Conservation (phyloP, 2,888 invertebrate species). For the Leistus spinibarbis region DNA sequence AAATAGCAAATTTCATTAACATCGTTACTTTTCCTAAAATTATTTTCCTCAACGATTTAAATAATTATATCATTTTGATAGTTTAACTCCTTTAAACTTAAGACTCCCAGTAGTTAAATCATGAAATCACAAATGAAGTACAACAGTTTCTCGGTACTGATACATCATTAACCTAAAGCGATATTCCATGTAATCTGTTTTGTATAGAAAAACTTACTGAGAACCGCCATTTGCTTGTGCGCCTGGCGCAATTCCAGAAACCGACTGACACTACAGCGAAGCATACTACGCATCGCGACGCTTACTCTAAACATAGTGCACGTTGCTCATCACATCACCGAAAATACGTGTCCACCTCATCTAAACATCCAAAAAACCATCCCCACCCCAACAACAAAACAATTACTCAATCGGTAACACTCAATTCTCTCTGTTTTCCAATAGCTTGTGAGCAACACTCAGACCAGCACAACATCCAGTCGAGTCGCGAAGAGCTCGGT, state of each 20-base stretch:
- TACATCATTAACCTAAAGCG: too few relatives aligned
- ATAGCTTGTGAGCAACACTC: conserved; percentile 61
- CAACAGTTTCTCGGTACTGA: too few relatives aligned
- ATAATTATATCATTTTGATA: too few relatives aligned
- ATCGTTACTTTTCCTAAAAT: too few relatives aligned
- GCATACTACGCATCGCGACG: background rate
- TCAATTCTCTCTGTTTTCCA: conserved; percentile 45
- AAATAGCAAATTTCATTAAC: too few relatives aligned
- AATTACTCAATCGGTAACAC: background rate
- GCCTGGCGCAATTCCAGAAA: conserved; percentile 12
- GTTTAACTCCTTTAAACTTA: too few relatives aligned
- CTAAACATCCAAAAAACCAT: conserved; percentile 6
- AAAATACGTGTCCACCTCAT: conserved; percentile 26
- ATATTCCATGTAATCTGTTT: too few relatives aligned
- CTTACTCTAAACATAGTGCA: conserved; percentile 25
- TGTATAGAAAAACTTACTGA: background rate
- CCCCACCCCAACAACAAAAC: background rate
- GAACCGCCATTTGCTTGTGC: background rate
- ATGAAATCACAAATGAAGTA: too few relatives aligned
- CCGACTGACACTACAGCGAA: background rate
- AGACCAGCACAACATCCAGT: conserved; percentile 64
- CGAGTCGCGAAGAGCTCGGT: conserved; percentile 51
- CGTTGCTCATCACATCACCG: conserved; percentile 25
- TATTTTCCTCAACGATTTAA: too few relatives aligned
- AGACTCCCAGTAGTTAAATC: too few relatives aligned